Conservation (phyloP, 2,113 vertebrate species). For the Eulacestoma nigropectus region DNA sequence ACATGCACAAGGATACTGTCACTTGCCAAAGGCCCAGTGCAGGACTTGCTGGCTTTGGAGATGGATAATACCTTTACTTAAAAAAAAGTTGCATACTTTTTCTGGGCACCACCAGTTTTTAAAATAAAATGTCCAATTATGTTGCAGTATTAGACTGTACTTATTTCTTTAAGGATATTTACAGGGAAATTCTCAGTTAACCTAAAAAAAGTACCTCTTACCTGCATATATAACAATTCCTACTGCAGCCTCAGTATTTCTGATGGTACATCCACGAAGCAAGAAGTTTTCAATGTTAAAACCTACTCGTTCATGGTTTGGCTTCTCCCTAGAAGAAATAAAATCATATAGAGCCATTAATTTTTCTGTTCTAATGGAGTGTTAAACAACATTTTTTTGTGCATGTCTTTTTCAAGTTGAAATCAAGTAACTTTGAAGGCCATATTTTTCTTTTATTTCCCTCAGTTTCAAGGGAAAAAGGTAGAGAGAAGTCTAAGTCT, state of each 20-base stretch:
- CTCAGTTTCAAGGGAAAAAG: neutral
- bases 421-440: neutral
- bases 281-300: conserved; percentile 77
- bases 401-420: neutral
- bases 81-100: neutral
- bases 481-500: neutral
- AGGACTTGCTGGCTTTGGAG: neutral
- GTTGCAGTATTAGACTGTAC: neutral
- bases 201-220: neutral
- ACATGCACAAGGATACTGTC: neutral
- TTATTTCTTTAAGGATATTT: neutral
- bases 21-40: neutral
- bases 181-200: neutral
- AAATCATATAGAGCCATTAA: neutral
- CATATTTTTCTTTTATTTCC: neutral
- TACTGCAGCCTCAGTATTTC: conserved; percentile 70
- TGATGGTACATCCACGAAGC: conserved; percentile 79
- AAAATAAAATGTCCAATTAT: neutral
- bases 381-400: neutral
- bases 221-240: conserved; percentile 80
- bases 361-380: neutral
- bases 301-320: conserved; percentile 74
- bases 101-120: neutral
- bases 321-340: conserved; percentile 77
- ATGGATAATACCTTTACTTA: neutral